phyloP scores from a whole-genome alignment of 2,888 invertebrate species.

The Ormyrus nitidulus region DNA sequence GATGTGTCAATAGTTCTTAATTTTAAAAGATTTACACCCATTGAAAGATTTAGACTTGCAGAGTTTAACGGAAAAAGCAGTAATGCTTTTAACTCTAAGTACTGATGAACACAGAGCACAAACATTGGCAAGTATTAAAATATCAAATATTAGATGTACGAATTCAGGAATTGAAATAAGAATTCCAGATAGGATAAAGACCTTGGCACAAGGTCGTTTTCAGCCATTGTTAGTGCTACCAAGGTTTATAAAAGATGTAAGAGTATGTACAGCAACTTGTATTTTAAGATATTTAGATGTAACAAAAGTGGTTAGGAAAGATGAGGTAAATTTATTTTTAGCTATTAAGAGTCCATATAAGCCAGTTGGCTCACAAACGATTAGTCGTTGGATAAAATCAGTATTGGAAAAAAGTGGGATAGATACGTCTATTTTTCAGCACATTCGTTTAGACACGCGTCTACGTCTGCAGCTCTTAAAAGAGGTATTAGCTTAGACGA shows the following conservation, averaged over 20 bases:
- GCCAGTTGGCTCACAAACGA: background rate
- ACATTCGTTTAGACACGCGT: background rate
- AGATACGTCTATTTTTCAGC: background rate
- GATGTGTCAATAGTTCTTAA: conserved; percentile 17
- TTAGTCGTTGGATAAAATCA: background rate
- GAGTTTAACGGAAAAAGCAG: no score
- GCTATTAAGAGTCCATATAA: background rate
- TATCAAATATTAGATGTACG: background rate
- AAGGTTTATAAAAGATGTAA: background rate
- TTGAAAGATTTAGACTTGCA: no score
- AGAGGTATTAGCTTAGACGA: background rate
- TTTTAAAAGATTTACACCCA: no score
- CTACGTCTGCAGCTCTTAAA: background rate
- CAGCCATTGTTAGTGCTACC: background rate
- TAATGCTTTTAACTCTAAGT: background rate
- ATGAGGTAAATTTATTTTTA: background rate
- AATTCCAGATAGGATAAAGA: background rate
- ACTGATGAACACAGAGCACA: background rate
- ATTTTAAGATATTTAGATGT: background rate
- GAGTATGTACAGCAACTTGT: background rate
- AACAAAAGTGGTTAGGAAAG: background rate
- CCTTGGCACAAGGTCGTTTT: background rate
- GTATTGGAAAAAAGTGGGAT: background rate
- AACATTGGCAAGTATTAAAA: background rate
- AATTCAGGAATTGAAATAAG: background rate